These are phyloP conservation scores for Netelia inedita DNA, from an alignment of 2,888 invertebrate species.

Conservation along the genomic window DNA sequence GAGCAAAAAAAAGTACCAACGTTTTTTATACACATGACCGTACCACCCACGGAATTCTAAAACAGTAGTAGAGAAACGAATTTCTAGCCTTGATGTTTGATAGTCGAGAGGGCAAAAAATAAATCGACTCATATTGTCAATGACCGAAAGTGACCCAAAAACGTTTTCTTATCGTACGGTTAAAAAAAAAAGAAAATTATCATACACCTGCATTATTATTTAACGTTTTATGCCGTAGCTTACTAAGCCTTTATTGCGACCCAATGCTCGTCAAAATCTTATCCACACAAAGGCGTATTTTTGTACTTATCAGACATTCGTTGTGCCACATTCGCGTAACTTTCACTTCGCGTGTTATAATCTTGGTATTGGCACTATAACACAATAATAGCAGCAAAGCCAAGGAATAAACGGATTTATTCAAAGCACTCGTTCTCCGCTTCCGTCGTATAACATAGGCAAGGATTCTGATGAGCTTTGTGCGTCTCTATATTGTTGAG, in stretches of 20 bases:
- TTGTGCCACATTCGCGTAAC: neutral
- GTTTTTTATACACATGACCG: conserved; percentile 54
- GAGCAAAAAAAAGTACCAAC: conserved; percentile 25
- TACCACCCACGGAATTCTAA: conserved; percentile 58
- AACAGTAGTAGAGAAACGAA: conserved; percentile 50
- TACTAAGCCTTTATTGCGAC: too few species aligned
- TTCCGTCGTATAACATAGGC: conserved; percentile 3
- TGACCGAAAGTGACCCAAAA: neutral
- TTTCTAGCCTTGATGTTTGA: conserved; percentile 39
- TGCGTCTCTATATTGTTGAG: conserved; percentile 15
- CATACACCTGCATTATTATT: too few species aligned
- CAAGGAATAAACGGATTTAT: conserved; percentile 39
- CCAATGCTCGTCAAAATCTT: too few species aligned
- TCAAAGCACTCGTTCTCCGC: conserved; percentile 39
- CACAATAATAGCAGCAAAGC: neutral
- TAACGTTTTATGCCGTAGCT: too few species aligned
- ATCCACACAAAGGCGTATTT: too few species aligned
- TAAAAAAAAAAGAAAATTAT: too few species aligned
- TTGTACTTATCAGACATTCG: neutral
- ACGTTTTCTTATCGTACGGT: too few species aligned
- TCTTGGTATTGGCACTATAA: neutral
- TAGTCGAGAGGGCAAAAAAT: conserved; percentile 15
- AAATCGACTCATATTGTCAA: neutral
- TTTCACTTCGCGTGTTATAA: too few species aligned
- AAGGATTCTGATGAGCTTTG: conserved; percentile 22